phyloP scores from a whole-genome alignment of 2,113 vertebrate genomes.

The Corynorhinus townsendii region DNA sequence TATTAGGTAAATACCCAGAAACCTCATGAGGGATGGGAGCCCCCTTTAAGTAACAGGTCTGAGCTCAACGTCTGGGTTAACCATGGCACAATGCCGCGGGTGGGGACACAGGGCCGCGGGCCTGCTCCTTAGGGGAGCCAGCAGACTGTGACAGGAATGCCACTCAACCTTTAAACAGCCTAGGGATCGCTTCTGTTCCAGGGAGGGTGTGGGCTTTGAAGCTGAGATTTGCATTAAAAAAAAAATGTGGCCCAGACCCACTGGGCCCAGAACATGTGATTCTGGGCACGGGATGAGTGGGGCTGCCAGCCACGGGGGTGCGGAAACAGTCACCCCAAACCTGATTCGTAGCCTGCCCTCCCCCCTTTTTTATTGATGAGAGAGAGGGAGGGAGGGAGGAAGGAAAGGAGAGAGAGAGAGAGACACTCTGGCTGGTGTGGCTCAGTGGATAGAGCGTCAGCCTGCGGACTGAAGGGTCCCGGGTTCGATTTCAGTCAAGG shows the following conservation, averaged over 20 bases:
- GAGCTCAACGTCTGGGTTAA: conserved; percentile 2
- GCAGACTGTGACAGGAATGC: conserved; percentile 60
- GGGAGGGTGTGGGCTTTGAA: not conserved
- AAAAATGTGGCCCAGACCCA: not conserved
- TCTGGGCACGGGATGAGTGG: not conserved
- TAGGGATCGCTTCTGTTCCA: conserved; percentile 25
- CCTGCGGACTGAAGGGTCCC: too few relatives aligned
- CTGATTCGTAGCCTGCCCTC: not conserved
- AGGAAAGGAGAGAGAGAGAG: too few relatives aligned
- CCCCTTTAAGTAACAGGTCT: not conserved
- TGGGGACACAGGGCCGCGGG: not conserved
- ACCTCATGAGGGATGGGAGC: not conserved
- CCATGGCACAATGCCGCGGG: not conserved
- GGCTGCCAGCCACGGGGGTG: rapidly evolving
- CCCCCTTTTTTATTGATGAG: not conserved
- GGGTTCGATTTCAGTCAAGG: too few relatives aligned
- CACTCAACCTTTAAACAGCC: conserved; percentile 56
- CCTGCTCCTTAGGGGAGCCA: conserved; percentile 36
- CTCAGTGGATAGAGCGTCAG: too few relatives aligned
- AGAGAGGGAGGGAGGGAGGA: too few relatives aligned
- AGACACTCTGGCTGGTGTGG: too few relatives aligned
- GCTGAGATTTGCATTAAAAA: conserved; percentile 30
- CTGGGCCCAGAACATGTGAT: not conserved
- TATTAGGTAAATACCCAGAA: conserved; percentile 1
- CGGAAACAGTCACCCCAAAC: not conserved